Base-by-base conservation (phyloP, 2,113 vertebrate genomes). In the Dinomys branickii region DNA sequence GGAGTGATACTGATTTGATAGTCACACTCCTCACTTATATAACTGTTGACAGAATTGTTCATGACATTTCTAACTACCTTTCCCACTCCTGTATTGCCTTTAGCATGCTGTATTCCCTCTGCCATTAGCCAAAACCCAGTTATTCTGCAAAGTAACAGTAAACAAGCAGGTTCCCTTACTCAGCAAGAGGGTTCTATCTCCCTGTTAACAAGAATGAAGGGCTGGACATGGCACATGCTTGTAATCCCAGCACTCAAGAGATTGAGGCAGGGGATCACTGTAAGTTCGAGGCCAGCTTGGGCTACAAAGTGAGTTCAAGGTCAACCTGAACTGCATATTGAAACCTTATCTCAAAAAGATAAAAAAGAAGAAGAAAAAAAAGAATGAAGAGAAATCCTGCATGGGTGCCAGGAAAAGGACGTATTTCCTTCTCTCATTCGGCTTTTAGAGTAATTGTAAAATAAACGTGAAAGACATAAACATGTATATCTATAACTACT, bases 381-480 rank as follows among this genome's bases (percentile, higher is more conserved):
- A 5, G 52, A 73, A 81, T 81, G 85, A 82, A 92, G 90, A 17
- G 67, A 85, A 77, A 83, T n/a, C 87, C 56, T 54, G 17, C 89
- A 54, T 56, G 9, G 83, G 61, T 87, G 1, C 6, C 7, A 54
- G 44, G 83, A 33, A 71, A 58, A 88, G 56, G 52, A 81, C 5
- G 11, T 26, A 12, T 47, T 91, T 89, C 33, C 17, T 85, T 35
- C 20, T 95, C 59, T 78, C 61, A 90, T 91, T 73, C 50, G 87
- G n/a, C 19, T n/a, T 97, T 63, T 22, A 69, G 56, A 93, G 50
- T 92, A 75, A 78, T 50, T 90, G 38, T 94, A 94, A 97, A 90
- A 88, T 92, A 96, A 97, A 67, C 47, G 89, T 71, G 94, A 88
- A 95, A 93, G 11, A 61, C 16, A 84, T 67, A 94, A 89, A 87